These are phyloP conservation scores for Brachirus orientalis DNA, from an alignment of 2,113 vertebrate genomes.

Conservation along the genomic window DNA sequence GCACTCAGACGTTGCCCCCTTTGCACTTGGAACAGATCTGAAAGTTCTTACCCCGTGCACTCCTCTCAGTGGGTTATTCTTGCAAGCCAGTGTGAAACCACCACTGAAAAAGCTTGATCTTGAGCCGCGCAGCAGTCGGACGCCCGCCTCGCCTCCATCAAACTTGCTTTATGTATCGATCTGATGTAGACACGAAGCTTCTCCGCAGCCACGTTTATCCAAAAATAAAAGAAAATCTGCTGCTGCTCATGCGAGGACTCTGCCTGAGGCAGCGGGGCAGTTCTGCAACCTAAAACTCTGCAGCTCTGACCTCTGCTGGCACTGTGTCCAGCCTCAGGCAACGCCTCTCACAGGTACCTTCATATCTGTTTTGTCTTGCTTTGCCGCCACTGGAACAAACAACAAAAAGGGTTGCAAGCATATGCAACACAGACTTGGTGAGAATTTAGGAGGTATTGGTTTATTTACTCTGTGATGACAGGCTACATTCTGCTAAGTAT, in stretches of 20 bases:
- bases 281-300: conserved; percentile 37
- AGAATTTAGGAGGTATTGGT: too few relatives aligned
- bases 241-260: too few relatives aligned
- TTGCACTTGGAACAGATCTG: conserved; percentile 21
- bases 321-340: conserved; percentile 24
- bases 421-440: neutral
- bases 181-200: conserved; percentile 8
- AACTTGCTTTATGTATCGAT: neutral
- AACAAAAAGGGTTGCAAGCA: neutral
- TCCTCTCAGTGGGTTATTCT: conserved; percentile 10
- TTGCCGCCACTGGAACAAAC: conserved; percentile 33
- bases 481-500: too few relatives aligned
- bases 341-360: conserved; percentile 47
- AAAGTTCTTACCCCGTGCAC: conserved; percentile 5
- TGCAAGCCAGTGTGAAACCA: conserved; percentile 14
- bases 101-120: conserved; percentile 7
- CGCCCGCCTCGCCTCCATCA: neutral
- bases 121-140: neutral
- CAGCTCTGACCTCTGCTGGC: conserved; percentile 49
- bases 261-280: neutral
- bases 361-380: conserved; percentile 39
- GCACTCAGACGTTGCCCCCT: conserved; percentile 1
- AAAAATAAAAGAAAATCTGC: neutral
- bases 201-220: conserved; percentile 21
- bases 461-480: too few relatives aligned